Conservation (phyloP, 2,888 invertebrate genomes). For the Saturnia japonica region DNA sequence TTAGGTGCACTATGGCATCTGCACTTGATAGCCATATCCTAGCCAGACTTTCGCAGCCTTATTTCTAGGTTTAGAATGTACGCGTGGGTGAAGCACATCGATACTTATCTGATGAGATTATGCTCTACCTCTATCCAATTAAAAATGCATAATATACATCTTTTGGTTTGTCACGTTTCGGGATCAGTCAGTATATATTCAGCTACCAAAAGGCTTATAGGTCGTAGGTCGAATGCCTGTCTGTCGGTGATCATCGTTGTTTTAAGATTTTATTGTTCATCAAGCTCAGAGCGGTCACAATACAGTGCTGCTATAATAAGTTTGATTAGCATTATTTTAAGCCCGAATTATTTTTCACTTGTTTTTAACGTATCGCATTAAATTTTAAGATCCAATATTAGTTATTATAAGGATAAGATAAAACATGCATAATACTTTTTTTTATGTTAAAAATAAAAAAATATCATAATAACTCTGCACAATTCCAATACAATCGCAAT, state of each 20-base stretch:
- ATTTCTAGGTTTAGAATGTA: not conserved
- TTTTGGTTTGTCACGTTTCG: too few relatives aligned
- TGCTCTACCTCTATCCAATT: not conserved
- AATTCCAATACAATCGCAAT: conserved; percentile 15
- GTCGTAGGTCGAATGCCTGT: too few relatives aligned
- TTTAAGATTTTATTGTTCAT: too few relatives aligned
- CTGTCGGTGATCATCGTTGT: too few relatives aligned
- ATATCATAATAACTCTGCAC: not conserved
- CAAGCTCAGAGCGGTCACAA: too few relatives aligned
- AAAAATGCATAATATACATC: too few relatives aligned
- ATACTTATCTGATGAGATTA: not conserved
- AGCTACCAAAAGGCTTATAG: too few relatives aligned
- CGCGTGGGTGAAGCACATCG: not conserved
- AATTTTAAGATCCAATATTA: not conserved
- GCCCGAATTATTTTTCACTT: not conserved
- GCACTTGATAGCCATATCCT: not conserved
- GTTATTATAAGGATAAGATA: not conserved
- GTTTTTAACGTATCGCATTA: not conserved
- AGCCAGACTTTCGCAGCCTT: not conserved
- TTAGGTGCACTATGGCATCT: not conserved
- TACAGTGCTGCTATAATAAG: too few relatives aligned
- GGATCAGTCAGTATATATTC: too few relatives aligned
- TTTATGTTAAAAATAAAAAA: not conserved
- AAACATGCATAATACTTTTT: too few relatives aligned
- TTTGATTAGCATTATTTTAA: not conserved